Percentiles rank a stretch among this genome's conserved stretches.
These are phyloP conservation scores for Oreochromis niloticus DNA, from an alignment of 2,113 vertebrate species.

Conservation along the genomic window DNA sequence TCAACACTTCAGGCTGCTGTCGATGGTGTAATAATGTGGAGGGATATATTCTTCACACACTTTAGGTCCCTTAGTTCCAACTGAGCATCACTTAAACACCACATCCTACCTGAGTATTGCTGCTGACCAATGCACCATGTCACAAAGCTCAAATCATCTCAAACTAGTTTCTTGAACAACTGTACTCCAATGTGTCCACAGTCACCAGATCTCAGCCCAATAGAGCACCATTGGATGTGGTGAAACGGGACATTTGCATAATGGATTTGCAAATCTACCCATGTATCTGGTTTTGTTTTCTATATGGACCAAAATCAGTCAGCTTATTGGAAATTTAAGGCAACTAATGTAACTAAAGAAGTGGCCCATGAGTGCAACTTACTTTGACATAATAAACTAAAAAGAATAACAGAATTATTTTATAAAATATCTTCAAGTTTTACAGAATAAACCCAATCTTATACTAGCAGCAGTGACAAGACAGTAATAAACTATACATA, in stretches of 20 bases:
- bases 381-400: background rate
- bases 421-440: background rate
- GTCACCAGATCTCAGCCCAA: background rate
- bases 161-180: background rate
- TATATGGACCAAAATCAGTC: background rate
- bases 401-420: background rate
- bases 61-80: background rate
- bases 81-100: background rate
- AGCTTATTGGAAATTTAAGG: background rate
- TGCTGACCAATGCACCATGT: background rate
- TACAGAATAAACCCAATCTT: background rate
- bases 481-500: background rate
- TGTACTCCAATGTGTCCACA: background rate
- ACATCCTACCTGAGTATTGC: background rate
- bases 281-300: background rate
- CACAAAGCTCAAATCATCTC: background rate
- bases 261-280: background rate
- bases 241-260: background rate
- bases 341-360: background rate
- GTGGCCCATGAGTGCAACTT: background rate
- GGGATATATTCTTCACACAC: background rate
- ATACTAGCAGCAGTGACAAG: background rate
- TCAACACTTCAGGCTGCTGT: background rate
- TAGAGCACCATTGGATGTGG: background rate
- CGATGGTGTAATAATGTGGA: background rate